Conservation (phyloP, 2,113 vertebrate species). For the Heloderma charlesbogerti region DNA sequence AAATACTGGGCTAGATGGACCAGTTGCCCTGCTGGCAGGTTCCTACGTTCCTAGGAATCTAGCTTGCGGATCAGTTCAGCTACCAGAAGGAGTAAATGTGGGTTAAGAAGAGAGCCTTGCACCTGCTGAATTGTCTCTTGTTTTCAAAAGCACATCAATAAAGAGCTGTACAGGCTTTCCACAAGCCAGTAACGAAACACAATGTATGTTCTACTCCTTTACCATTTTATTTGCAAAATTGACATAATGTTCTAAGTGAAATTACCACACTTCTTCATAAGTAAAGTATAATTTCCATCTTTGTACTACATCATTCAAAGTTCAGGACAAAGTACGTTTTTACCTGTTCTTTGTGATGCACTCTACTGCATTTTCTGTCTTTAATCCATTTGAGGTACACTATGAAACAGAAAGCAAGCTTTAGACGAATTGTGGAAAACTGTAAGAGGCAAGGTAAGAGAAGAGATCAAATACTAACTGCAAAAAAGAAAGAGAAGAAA, state of each 20-base stretch:
- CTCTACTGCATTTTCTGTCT: conserved; percentile 78
- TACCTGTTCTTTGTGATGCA: conserved; percentile 84
- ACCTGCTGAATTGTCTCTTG: background rate
- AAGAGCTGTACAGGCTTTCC: background rate
- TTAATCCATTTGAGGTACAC: conserved; percentile 85
- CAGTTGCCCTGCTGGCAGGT: no score
- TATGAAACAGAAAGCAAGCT: conserved; percentile 60
- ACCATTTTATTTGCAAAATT: background rate
- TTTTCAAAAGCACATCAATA: background rate
- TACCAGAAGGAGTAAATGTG: background rate
- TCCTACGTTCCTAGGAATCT: no score
- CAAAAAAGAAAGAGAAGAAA: background rate
- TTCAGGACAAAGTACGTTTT: conserved; percentile 25
- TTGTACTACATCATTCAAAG: conserved; percentile 14
- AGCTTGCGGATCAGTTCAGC: background rate
- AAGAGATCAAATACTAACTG: background rate
- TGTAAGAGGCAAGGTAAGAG: background rate
- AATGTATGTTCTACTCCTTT: background rate
- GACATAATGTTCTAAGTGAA: no score
- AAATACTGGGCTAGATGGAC: no score
- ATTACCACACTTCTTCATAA: no score
- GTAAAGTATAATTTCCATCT: no score
- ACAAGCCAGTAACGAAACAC: background rate
- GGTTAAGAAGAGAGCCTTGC: background rate
- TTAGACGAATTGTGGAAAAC: background rate